Evolutionary conservation across 2,113 vertebrate genomes (phyloP), one percentile per base, ranked within the genome.

Genomic region (Piaya cayana): DNA sequence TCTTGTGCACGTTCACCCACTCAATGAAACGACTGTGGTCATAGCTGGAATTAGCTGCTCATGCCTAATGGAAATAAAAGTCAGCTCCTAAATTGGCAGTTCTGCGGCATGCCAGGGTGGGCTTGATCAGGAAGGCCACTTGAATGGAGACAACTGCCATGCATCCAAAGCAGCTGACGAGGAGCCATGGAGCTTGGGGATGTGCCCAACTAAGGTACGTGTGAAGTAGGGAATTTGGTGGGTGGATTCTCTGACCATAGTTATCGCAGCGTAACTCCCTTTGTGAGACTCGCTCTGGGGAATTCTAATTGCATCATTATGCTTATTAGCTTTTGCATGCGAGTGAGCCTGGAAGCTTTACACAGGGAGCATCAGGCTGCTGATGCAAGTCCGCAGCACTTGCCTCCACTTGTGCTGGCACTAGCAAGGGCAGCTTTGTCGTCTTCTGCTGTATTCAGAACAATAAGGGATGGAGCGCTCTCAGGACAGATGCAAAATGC

Each of bases 21-120:
- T 92, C 86, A 75, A 65, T 79, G 80, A 96, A 95, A 88, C 0
- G 45, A 43, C 80, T 81, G 88, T 2, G 1, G 64, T 93, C 93
- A 94, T 96, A 78, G 88, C 92, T 94, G 88, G 82, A 94, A 96
- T 96, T 96, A 97, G 90, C 88, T 84, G 69, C 80, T 90, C 76
- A 53, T 1, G 80, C 72, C 64, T 86, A 78, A 94, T 70, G 93
- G 90, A 94, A 95, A 96, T 79, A 81, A 83, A 92, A 95, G 71
- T 90, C 94, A 75, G 72, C 39, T 52, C 82, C 80, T 83, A 86
- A 92, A 81, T 27, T 93, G 91, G 95, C 82, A 95, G 83, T 86
- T 83, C 72, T 91, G 56, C 2, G 2, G 43, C 8, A 12, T 81
- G 94, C 77, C 82, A 37, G 78, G 72, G 69, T 92, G 92, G 87